Evolutionary conservation across 2,888 invertebrate genomes (phyloP).

Genomic region (Pachycephus smyrnensis): DNA sequence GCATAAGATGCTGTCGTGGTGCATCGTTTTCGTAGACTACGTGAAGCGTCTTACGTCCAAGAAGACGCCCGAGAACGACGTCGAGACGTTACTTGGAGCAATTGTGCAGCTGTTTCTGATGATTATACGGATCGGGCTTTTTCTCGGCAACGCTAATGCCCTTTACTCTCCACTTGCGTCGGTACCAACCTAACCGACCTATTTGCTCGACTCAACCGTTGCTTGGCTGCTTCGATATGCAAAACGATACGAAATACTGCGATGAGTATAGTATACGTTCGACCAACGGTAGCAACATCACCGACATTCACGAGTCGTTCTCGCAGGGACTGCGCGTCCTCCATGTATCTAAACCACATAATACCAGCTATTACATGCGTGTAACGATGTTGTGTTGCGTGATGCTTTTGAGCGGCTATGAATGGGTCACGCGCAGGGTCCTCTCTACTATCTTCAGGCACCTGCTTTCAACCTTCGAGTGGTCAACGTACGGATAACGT

Average conservation of each 20-base stretch:
- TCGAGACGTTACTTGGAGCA: neutral
- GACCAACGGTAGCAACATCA: neutral
- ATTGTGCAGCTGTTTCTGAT: neutral
- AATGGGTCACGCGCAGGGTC: constrained; percentile 1
- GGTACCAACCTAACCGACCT: neutral
- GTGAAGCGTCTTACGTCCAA: neutral
- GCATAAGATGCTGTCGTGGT: neutral
- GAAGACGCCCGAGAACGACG: neutral
- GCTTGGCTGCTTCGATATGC: neutral
- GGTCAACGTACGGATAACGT: constrained; percentile 7
- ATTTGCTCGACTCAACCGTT: neutral
- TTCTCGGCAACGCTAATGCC: neutral
- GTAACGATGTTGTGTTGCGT: constrained; percentile 2
- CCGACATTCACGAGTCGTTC: neutral
- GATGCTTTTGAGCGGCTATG: neutral
- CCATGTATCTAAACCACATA: neutral
- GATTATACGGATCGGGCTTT: neutral
- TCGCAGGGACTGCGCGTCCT: neutral
- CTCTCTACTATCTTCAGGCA: neutral
- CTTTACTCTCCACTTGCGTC: neutral
- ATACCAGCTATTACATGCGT: constrained; percentile 3
- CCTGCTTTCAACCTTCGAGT: neutral
- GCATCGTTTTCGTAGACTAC: neutral
- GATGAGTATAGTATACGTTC: neutral
- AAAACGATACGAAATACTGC: neutral